phyloP scores from a whole-genome alignment of 2,113 vertebrate species.

The Panthera uncia region DNA sequence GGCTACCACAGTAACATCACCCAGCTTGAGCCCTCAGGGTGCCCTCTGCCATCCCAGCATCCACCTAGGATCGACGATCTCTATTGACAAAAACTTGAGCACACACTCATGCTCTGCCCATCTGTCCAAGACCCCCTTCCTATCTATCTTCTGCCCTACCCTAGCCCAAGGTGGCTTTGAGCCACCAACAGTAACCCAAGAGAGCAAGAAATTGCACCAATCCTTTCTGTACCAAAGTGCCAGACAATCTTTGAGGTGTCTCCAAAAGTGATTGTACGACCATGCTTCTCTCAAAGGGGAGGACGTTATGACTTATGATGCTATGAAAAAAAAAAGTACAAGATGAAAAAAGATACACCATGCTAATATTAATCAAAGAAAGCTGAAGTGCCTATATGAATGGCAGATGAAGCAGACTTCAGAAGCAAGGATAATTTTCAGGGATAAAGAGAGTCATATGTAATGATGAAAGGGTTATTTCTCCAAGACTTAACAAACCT shows the following conservation, averaged over 20 bases:
- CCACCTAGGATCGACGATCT: not conserved
- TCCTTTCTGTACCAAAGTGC: not conserved
- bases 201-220: not conserved
- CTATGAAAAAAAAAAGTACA: not conserved
- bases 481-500: not conserved
- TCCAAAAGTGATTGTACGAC: not conserved
- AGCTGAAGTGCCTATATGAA: not conserved
- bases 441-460: not conserved
- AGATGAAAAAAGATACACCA: not conserved
- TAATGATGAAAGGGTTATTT: not conserved
- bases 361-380: not conserved
- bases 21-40: slow-evolving; percentile 73
- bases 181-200: not conserved
- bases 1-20: slow-evolving; percentile 78
- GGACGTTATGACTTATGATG: not conserved
- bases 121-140: not conserved
- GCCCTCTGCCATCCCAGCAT: not conserved
- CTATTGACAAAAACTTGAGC: not conserved
- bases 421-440: slow-evolving; percentile 1
- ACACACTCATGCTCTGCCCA: not conserved
- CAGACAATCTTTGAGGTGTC: not conserved
- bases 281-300: not conserved
- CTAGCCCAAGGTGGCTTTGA: not conserved
- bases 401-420: not conserved
- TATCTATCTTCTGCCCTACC: not conserved